These are phyloP conservation scores for Callipepla squamata DNA, from an alignment of 2,113 vertebrate genomes.

Conservation along the genomic window DNA sequence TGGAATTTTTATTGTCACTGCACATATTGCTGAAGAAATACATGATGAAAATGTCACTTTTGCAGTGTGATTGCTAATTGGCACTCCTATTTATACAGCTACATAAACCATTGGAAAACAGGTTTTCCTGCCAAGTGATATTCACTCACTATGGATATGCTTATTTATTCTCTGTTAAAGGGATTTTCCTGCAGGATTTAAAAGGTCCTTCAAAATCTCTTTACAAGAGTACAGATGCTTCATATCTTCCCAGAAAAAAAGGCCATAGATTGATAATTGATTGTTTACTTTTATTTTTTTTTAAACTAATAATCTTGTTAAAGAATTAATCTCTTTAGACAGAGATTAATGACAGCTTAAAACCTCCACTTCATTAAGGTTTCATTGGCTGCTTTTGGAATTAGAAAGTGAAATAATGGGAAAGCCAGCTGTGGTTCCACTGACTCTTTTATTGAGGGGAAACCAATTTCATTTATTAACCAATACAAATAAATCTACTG, in stretches of 20 bases:
- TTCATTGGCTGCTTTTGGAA: constrained; percentile 21
- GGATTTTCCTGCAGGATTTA: background rate
- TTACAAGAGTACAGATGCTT: background rate
- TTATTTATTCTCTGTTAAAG: constrained; percentile 16
- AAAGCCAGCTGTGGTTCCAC: constrained; percentile 13
- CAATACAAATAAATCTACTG: constrained; percentile 41
- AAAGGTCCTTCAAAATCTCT: background rate
- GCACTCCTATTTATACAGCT: background rate
- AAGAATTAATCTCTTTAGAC: background rate
- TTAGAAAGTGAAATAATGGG: constrained; percentile 42
- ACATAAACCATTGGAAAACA: background rate
- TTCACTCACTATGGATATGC: background rate
- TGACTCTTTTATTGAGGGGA: background rate
- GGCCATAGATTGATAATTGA: background rate
- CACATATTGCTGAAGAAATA: background rate
- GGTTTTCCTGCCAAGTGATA: constrained; percentile 1
- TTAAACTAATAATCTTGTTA: constrained; percentile 27
- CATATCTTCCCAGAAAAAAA: background rate
- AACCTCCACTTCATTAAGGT: constrained; percentile 31
- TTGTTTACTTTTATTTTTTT: background rate
- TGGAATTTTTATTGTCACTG: background rate
- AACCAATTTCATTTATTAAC: constrained; percentile 18
- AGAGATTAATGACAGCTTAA: constrained; percentile 23
- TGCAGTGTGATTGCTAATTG: background rate
- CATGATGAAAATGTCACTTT: background rate